Evolutionary conservation across 2,797 vertebrate genomes (phyloP).

Genomic region (Poeciliopsis turneri): DNA sequence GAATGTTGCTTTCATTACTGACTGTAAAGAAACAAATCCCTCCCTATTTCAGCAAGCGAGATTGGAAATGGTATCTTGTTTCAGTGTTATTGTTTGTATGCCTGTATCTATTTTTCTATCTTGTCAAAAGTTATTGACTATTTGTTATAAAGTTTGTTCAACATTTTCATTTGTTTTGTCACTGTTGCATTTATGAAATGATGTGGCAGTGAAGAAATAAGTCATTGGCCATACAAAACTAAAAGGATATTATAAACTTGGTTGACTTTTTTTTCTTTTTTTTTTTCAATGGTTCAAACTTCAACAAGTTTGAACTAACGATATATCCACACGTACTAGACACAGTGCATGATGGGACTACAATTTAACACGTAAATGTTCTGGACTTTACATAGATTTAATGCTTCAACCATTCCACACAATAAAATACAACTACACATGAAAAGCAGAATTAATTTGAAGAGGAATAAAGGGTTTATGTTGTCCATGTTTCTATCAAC

Average conservation of each 20-base stretch:
- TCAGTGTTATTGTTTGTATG: constrained; percentile 11
- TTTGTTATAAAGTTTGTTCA: constrained; percentile 32
- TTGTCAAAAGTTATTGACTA: constrained; percentile 38
- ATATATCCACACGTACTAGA: too few relatives aligned
- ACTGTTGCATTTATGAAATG: not conserved
- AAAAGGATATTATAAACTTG: not conserved
- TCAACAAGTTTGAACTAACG: too few relatives aligned
- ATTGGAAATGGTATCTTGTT: not conserved
- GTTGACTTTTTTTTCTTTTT: too few relatives aligned
- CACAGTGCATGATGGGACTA: too few relatives aligned
- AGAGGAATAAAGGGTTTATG: not conserved
- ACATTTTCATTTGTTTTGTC: not conserved
- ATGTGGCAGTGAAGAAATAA: not conserved
- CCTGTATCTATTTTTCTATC: not conserved
- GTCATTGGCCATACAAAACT: not conserved
- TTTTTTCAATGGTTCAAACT: too few relatives aligned
- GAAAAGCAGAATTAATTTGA: not conserved
- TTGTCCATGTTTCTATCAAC: not conserved
- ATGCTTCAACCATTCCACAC: not conserved
- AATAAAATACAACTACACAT: not conserved
- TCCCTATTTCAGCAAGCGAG: constrained; percentile 4
- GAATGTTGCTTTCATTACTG: constrained; percentile 22
- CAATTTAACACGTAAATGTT: too few relatives aligned
- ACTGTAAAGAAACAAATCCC: constrained; percentile 25
- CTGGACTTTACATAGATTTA: not conserved